Conservation (phyloP, 2,113 vertebrate genomes). For the Anarrhichthys ocellatus region DNA sequence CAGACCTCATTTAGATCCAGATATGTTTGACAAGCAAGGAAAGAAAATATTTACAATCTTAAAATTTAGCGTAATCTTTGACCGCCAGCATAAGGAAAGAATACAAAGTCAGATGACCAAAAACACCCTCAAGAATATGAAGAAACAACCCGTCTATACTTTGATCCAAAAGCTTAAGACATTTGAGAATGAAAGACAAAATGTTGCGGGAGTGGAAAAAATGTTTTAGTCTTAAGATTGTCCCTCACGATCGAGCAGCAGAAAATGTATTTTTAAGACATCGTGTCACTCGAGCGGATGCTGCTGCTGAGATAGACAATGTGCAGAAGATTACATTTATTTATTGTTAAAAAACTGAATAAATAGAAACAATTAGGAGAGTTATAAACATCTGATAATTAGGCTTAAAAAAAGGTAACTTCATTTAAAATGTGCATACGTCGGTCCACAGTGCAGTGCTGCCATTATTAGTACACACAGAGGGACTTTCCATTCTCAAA, state of each 20-base stretch:
- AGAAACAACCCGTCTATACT: no score
- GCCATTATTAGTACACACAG: no score
- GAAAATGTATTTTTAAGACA: neutral
- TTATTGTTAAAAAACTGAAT: no score
- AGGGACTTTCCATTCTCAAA: no score
- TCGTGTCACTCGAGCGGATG: no score
- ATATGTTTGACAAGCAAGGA: neutral
- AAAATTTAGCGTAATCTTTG: neutral
- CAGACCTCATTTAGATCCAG: neutral
- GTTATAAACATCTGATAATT: neutral
- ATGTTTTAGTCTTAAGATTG: no score
- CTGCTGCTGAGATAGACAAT: no score
- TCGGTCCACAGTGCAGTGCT: neutral
- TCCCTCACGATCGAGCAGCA: no score
- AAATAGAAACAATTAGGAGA: neutral
- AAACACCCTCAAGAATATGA: neutral
- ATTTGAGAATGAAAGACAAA: no score
- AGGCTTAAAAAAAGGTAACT: neutral
- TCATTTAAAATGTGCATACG: neutral
- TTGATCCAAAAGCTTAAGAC: no score
- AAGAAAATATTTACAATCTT: neutral
- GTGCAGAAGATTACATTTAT: neutral
- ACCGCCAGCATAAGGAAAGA: neutral
- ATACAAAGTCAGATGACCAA: neutral
- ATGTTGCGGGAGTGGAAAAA: no score